Percentiles rank a stretch among this genome's conserved stretches.
Evolutionary conservation across 1,140 invertebrate genomes (phyloP).

Genomic region (Caenorhabditis briggsae): DNA sequence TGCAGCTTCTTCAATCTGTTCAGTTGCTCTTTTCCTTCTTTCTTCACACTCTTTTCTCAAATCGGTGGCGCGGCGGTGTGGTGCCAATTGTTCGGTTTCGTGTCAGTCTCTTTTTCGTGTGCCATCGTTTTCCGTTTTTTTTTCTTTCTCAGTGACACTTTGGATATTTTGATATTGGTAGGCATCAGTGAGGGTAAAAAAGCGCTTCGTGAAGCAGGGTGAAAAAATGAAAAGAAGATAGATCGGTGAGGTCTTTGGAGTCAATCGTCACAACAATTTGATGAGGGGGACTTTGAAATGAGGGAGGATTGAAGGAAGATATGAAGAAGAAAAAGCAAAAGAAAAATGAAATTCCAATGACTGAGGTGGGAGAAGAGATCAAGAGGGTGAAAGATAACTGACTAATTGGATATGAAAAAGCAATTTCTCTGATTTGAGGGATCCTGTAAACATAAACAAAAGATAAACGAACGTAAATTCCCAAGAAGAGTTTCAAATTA

Average conservation of each 20-base stretch:
- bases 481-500: too few relatives aligned
- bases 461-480: neutral
- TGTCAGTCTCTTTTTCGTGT: slow-evolving; percentile 11
- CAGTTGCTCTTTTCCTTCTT: slow-evolving; percentile 47
- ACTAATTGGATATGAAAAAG: neutral
- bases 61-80: neutral
- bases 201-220: neutral
- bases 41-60: slow-evolving; percentile 16
- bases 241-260: slow-evolving; percentile 46
- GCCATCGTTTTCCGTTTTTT: slow-evolving; percentile 22
- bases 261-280: slow-evolving; percentile 50
- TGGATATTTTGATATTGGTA: slow-evolving; percentile 55
- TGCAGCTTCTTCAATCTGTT: slow-evolving; percentile 56
- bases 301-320: neutral
- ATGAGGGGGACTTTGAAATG: slow-evolving; percentile 6
- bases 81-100: slow-evolving; percentile 53
- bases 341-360: slow-evolving; percentile 31
- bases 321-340: neutral
- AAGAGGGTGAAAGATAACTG: neutral
- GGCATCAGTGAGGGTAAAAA: slow-evolving; percentile 38
- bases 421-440: too few relatives aligned
- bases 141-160: slow-evolving; percentile 36
- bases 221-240: slow-evolving; percentile 42
- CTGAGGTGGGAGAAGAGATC: neutral
- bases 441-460: neutral